A percentile compares a stretch with the other conserved stretches of the same genome.
Conservation (phyloP, 2,888 invertebrate genomes). For the Tenthredo amoena region DNA sequence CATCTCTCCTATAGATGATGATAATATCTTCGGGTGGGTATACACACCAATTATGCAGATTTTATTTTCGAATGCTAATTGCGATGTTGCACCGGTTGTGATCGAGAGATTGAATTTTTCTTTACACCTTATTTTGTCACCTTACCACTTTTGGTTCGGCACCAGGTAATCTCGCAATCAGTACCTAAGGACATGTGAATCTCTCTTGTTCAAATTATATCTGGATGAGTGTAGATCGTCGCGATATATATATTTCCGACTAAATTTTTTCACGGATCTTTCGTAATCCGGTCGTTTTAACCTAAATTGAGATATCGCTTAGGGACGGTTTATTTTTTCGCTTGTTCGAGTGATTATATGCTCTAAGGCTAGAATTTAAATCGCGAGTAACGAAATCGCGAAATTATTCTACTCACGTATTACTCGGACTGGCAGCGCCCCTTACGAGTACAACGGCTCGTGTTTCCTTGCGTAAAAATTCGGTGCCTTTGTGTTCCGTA, state of each 20-base stretch:
- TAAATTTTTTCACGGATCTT: not conserved
- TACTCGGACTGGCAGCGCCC: slow-evolving; percentile 19
- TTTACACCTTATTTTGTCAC: not conserved
- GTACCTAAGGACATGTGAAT: not conserved
- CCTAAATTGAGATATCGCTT: not conserved
- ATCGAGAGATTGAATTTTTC: not conserved
- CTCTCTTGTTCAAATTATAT: not conserved
- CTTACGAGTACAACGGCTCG: slow-evolving; percentile 31
- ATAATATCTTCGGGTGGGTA: slow-evolving; percentile 4
- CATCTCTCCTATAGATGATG: not conserved
- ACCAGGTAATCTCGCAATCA: not conserved
- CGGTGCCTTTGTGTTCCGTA: slow-evolving; percentile 48
- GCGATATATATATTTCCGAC: not conserved
- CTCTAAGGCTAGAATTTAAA: slow-evolving; percentile 14
- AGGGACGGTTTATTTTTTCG: not conserved
- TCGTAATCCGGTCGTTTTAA: not conserved
- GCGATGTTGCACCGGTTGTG: not conserved
- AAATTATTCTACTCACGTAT: slow-evolving; percentile 33
- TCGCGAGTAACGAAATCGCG: slow-evolving; percentile 25
- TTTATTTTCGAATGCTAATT: not conserved
- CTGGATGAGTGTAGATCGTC: not conserved
- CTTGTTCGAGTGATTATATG: not conserved
- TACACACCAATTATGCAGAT: slow-evolving; percentile 26
- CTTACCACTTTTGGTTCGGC: not conserved
- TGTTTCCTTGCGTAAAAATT: slow-evolving; percentile 44